These are phyloP conservation scores for Okamejei kenojei DNA, from an alignment of 2,797 vertebrate genomes.

Conservation along the genomic window DNA sequence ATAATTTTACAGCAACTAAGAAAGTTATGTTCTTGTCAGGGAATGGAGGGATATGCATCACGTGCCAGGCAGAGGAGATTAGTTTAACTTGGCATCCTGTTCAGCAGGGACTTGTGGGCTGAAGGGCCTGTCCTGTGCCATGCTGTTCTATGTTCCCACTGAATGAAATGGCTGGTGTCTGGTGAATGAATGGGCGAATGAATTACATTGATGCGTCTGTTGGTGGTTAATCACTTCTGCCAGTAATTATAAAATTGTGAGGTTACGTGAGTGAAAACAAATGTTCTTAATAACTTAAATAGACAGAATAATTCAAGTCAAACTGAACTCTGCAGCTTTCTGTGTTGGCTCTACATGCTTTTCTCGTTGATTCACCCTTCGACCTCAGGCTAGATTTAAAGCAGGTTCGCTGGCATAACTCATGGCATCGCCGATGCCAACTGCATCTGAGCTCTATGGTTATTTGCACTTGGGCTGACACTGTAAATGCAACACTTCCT, in stretches of 20 bases:
- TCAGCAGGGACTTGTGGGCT: too few species aligned
- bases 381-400: not conserved
- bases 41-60: too few species aligned
- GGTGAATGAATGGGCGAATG: not conserved
- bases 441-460: not conserved
- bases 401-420: not conserved
- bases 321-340: not conserved
- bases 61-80: too few species aligned
- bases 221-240: not conserved
- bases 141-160: too few species aligned
- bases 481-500: too few species aligned
- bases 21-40: not conserved
- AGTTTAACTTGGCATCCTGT: too few species aligned
- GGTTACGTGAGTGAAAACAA: slow-evolving; percentile 17
- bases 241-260: slow-evolving; percentile 8
- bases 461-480: not conserved
- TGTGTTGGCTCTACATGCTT: not conserved
- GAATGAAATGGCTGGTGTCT: not conserved
- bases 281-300: slow-evolving; percentile 10
- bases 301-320: not conserved
- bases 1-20: not conserved
- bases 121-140: too few species aligned
- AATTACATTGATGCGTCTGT: not conserved
- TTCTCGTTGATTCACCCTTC: not conserved
- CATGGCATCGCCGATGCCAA: not conserved